phyloP scores from a whole-genome alignment of 2,888 invertebrate species.

The Beris morrisii region DNA sequence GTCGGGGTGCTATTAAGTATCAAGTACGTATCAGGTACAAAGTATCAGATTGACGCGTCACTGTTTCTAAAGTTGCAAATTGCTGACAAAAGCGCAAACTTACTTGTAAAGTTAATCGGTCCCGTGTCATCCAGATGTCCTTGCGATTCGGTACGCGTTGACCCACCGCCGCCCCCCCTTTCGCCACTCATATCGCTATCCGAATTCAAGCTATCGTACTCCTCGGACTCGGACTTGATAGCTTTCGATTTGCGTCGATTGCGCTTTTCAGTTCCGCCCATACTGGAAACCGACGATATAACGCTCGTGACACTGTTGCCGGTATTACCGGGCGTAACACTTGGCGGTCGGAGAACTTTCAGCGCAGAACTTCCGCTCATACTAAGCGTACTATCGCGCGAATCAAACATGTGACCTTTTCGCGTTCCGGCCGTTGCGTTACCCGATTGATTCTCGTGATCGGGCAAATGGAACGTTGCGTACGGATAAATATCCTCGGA shows the following conservation, averaged over 20 bases:
- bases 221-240: constrained; percentile 62
- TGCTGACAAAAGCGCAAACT: background rate
- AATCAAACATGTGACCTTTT: constrained; percentile 38
- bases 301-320: background rate
- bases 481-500: constrained; percentile 66
- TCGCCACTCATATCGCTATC: constrained; percentile 59
- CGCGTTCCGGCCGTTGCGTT: constrained; percentile 46
- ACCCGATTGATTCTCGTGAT: constrained; percentile 60
- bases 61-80: too few species aligned
- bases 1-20: too few species aligned
- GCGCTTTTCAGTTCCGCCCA: constrained; percentile 49
- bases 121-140: constrained; percentile 58
- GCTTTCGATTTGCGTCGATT: constrained; percentile 59
- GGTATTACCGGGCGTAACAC: constrained; percentile 13
- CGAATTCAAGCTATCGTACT: constrained; percentile 61
- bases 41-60: too few species aligned
- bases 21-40: too few species aligned
- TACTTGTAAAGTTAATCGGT: constrained; percentile 46
- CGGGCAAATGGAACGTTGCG: constrained; percentile 63
- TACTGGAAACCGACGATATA: constrained; percentile 24
- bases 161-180: constrained; percentile 54
- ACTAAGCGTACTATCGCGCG: constrained; percentile 23
- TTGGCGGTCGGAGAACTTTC: constrained; percentile 13
- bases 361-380: constrained; percentile 11
- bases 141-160: constrained; percentile 58